Conservation (phyloP, 2,113 vertebrate species). For the Isurus oxyrinchus region DNA sequence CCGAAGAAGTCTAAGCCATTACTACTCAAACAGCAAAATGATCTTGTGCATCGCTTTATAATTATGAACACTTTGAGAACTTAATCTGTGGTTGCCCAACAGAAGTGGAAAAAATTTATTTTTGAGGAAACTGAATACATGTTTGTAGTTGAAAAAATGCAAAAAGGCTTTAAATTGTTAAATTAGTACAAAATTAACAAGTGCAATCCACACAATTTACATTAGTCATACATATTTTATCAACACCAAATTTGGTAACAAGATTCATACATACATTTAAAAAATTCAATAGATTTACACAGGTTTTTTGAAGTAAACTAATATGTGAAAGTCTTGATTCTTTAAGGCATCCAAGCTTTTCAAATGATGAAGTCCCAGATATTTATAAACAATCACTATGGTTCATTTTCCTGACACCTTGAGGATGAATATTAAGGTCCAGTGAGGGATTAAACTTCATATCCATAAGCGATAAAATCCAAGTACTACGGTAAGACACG, state of each 20-base stretch:
- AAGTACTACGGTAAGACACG: conserved; percentile 68
- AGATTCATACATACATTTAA: neutral
- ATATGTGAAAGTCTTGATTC: neutral
- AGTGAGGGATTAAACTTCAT: conserved; percentile 42
- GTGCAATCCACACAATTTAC: neutral
- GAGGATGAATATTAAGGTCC: neutral
- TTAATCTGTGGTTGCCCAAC: neutral
- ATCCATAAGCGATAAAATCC: conserved; percentile 74
- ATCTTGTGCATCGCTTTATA: neutral
- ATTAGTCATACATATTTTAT: neutral
- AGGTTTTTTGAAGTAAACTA: neutral
- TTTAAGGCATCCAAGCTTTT: neutral
- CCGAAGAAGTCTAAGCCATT: neutral
- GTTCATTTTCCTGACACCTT: neutral
- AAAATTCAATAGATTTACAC: neutral
- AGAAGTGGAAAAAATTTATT: neutral
- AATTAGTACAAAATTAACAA: neutral
- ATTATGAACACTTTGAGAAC: neutral
- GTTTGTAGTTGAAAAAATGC: neutral
- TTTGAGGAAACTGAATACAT: neutral
- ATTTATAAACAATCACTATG: neutral
- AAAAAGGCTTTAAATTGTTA: neutral
- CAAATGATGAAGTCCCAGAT: neutral
- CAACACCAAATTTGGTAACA: neutral
- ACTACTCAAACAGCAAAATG: neutral